phyloP scores from a whole-genome alignment of 2,888 invertebrate genomes.

The Nymphalis c-album region DNA sequence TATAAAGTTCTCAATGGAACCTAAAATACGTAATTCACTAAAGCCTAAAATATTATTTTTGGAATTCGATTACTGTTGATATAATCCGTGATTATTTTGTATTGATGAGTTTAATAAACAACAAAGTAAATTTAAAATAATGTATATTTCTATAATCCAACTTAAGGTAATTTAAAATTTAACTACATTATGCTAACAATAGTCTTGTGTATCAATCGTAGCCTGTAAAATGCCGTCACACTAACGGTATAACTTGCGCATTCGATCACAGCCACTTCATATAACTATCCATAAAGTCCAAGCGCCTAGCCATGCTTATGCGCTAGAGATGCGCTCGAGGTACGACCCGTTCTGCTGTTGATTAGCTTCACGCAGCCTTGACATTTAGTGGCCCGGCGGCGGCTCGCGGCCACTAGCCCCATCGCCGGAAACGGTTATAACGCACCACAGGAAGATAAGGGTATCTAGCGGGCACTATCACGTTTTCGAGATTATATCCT shows the following conservation, averaged over 20 bases:
- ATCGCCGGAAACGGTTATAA: conserved; percentile 72
- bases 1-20: neutral
- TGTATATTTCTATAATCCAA: conserved; percentile 16
- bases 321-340: conserved; percentile 51
- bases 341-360: conserved; percentile 49
- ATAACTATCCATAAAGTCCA: conserved; percentile 63
- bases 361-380: conserved; percentile 68
- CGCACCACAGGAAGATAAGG: conserved; percentile 72
- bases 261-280: conserved; percentile 76
- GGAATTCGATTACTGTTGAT: neutral
- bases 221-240: conserved; percentile 50
- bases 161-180: conserved; percentile 21
- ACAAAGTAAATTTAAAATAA: conserved; percentile 15
- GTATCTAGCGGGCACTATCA: conserved; percentile 74
- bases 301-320: conserved; percentile 45
- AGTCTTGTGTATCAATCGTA: conserved; percentile 55
- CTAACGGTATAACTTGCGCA: conserved; percentile 59
- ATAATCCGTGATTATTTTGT: no score
- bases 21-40: neutral
- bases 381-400: conserved; percentile 60
- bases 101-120: neutral
- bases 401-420: conserved; percentile 65
- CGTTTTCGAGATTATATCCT: conserved; percentile 77
- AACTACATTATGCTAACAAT: conserved; percentile 28
- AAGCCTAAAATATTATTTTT: neutral